A percentile compares a stretch with the other conserved stretches of the same genome.
phyloP scores from a whole-genome alignment of 2,797 vertebrate species.

The Anabas testudineus region DNA sequence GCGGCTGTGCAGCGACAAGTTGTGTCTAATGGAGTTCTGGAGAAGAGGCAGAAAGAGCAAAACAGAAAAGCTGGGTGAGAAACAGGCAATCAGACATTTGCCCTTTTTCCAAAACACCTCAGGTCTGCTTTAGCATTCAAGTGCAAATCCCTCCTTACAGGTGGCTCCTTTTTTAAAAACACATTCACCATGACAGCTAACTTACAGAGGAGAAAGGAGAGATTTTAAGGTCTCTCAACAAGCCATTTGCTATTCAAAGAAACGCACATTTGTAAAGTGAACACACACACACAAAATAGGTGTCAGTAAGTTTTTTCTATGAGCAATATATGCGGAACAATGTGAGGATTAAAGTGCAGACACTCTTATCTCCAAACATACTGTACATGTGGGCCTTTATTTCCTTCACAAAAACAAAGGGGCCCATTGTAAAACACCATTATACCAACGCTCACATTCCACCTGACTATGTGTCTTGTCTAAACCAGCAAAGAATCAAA shows the following conservation, averaged over 20 bases:
- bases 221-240: constrained; percentile 64
- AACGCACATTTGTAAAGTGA: constrained; percentile 5
- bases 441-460: constrained; percentile 71
- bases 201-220: constrained; percentile 39
- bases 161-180: constrained; percentile 48
- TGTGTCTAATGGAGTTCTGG: constrained; percentile 99
- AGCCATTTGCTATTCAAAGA: constrained; percentile 47
- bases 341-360: constrained; percentile 32
- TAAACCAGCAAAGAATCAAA: constrained; percentile 69
- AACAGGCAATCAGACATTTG: constrained; percentile 64
- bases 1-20: constrained; percentile 97
- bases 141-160: constrained; percentile 79
- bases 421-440: constrained; percentile 57
- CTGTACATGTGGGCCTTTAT: constrained; percentile 51
- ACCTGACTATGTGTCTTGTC: constrained; percentile 69
- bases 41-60: constrained; percentile 53
- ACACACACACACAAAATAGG: constrained; percentile 37
- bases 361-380: constrained; percentile 56
- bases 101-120: constrained; percentile 72
- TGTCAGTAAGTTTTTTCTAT: constrained; percentile 41
- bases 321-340: constrained; percentile 54
- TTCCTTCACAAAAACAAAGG: constrained; percentile 65
- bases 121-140: constrained; percentile 53
- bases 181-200: constrained; percentile 38
- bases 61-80: constrained; percentile 27